Evolutionary conservation across 2,113 vertebrate species (phyloP).

Genomic region (Suricata suricatta): DNA sequence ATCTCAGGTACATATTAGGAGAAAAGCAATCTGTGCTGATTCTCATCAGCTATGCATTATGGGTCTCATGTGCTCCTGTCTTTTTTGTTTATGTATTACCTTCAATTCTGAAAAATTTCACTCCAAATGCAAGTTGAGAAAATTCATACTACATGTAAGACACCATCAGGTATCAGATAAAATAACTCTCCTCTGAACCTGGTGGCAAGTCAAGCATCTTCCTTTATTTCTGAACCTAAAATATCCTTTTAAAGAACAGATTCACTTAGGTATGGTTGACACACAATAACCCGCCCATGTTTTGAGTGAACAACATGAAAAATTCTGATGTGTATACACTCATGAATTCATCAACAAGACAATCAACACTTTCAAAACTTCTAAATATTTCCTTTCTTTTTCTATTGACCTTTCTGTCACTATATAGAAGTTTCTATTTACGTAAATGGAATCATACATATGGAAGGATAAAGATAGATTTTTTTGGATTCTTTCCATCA

Average conservation of each 20-base stretch:
- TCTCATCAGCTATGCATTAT: slow-evolving; percentile 44
- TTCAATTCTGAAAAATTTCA: slow-evolving; percentile 33
- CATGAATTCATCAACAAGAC: background rate
- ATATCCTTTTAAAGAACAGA: background rate
- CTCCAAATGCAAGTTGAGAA: background rate
- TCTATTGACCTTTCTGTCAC: background rate
- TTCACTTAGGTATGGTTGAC: background rate
- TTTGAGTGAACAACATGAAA: background rate
- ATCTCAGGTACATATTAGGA: background rate
- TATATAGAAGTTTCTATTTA: background rate
- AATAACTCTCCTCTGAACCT: background rate
- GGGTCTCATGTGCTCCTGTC: background rate
- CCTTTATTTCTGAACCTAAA: background rate
- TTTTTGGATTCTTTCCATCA: background rate
- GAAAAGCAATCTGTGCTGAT: slow-evolving; percentile 8
- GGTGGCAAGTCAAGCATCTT: background rate
- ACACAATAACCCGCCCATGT: background rate
- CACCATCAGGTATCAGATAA: background rate
- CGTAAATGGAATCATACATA: background rate
- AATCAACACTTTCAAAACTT: background rate
- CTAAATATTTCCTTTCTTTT: background rate
- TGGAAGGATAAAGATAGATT: background rate
- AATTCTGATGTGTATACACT: background rate
- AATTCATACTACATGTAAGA: background rate
- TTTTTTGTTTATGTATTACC: background rate